Evolutionary conservation across 1,140 invertebrate species (phyloP).

Genomic region (Eurosta solidaginis): DNA sequence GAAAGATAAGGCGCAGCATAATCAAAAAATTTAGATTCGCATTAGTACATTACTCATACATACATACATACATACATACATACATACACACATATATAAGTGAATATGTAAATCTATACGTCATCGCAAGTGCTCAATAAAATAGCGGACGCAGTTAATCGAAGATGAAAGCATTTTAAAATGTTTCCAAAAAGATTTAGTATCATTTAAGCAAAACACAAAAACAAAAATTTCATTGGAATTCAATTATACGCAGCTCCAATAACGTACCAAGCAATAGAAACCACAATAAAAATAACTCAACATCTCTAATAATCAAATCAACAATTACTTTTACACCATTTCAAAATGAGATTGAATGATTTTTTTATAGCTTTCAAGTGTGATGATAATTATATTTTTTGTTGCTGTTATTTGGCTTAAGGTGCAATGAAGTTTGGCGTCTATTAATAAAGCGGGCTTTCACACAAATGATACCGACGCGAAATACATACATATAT

Average conservation of each 20-base stretch:
- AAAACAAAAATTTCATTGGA: neutral
- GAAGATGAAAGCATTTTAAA: conserved; percentile 23
- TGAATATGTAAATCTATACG: neutral
- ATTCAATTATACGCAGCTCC: neutral
- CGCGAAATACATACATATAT: neutral
- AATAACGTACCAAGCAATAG: neutral
- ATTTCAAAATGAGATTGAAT: neutral
- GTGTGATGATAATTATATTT: conserved; percentile 34
- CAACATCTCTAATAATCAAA: neutral
- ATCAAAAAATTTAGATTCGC: too few species aligned
- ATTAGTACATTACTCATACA: too few species aligned
- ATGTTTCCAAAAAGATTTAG: conserved; percentile 20
- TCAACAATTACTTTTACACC: too few species aligned
- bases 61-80: neutral
- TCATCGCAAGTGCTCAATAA: neutral
- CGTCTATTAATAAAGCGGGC: too few species aligned
- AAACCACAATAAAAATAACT: neutral
- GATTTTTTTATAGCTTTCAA: neutral
- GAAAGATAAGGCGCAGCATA: too few species aligned
- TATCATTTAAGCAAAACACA: neutral
- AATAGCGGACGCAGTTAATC: neutral
- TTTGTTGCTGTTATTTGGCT: neutral
- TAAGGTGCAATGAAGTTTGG: neutral
- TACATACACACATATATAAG: neutral
- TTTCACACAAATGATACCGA: neutral